Evolutionary conservation across 2,113 vertebrate species (phyloP).

Genomic region (Colaptes auratus): DNA sequence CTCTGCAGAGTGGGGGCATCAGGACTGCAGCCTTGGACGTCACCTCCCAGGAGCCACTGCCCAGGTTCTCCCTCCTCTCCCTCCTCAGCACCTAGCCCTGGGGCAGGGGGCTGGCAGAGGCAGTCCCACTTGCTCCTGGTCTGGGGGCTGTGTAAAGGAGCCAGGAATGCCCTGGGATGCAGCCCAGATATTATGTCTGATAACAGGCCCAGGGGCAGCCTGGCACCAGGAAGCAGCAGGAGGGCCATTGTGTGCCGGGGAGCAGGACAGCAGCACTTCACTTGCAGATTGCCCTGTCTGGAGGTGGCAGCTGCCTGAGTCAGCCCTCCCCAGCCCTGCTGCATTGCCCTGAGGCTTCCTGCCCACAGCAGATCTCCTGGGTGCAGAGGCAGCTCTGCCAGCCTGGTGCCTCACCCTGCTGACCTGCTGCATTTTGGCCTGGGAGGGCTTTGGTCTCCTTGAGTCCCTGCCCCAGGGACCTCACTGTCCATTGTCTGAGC

Average conservation of each 20-base stretch:
- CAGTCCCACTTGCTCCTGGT: not conserved
- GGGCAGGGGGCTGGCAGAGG: too few species aligned
- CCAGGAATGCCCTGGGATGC: not conserved
- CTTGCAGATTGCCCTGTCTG: not conserved
- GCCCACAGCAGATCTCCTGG: not conserved
- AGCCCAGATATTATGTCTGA: not conserved
- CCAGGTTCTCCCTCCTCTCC: slow-evolving; percentile 67
- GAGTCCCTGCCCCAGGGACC: not conserved
- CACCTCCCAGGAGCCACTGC: slow-evolving; percentile 77
- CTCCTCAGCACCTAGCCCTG: not conserved
- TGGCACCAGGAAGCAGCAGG: not conserved
- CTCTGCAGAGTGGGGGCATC: slow-evolving; percentile 67
- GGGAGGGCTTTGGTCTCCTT: not conserved
- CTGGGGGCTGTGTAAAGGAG: not conserved
- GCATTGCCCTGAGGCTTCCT: not conserved
- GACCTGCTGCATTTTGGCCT: not conserved
- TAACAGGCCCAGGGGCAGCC: not conserved
- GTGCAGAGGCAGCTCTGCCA: not conserved
- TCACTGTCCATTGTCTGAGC: not conserved
- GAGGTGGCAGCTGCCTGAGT: not conserved
- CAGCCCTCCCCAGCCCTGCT: not conserved
- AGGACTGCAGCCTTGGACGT: slow-evolving; percentile 74
- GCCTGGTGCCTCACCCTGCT: not conserved
- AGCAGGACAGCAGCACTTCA: not conserved
- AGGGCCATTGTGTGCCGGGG: not conserved